Conservation (phyloP, 1,140 invertebrate species). For the Apis florea region DNA sequence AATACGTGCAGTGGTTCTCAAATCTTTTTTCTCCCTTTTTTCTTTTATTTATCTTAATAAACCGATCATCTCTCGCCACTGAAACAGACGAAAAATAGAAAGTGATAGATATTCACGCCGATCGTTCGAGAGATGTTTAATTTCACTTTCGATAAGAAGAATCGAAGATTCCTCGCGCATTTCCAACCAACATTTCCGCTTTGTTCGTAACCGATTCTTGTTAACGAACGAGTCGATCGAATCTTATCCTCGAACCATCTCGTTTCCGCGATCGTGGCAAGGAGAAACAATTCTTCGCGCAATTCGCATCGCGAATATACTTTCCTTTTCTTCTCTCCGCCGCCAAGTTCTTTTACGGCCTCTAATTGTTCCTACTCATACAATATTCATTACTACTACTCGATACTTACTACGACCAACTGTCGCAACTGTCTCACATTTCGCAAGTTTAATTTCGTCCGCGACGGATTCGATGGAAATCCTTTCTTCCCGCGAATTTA, state of each 20-base stretch:
- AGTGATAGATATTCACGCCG: conserved; percentile 37
- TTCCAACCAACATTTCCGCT: not conserved
- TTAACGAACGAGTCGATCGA: conserved; percentile 32
- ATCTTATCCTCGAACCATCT: conserved; percentile 40
- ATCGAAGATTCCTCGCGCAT: conserved; percentile 18
- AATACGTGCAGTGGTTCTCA: conserved; percentile 18
- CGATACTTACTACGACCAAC: conserved; percentile 20
- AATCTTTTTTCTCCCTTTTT: not conserved
- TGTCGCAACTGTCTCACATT: not conserved
- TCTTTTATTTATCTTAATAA: not conserved
- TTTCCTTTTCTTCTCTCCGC: conserved; percentile 37
- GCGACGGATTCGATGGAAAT: not conserved
- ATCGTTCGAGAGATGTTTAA: conserved; percentile 1
- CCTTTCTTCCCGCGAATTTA: not conserved
- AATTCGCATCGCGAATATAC: conserved; percentile 21
- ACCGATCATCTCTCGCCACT: too few species aligned
- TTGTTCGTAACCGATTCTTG: conserved; percentile 28
- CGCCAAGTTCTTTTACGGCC: not conserved
- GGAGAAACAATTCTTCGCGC: conserved; percentile 30
- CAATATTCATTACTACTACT: conserved; percentile 4
- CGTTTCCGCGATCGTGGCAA: conserved; percentile 23
- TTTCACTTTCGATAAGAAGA: not conserved
- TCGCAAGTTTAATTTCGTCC: not conserved
- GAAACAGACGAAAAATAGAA: not conserved
- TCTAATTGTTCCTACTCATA: conserved; percentile 14